Base-by-base conservation (phyloP, 2,888 invertebrate species). In the Melinaea menophilus region DNA sequence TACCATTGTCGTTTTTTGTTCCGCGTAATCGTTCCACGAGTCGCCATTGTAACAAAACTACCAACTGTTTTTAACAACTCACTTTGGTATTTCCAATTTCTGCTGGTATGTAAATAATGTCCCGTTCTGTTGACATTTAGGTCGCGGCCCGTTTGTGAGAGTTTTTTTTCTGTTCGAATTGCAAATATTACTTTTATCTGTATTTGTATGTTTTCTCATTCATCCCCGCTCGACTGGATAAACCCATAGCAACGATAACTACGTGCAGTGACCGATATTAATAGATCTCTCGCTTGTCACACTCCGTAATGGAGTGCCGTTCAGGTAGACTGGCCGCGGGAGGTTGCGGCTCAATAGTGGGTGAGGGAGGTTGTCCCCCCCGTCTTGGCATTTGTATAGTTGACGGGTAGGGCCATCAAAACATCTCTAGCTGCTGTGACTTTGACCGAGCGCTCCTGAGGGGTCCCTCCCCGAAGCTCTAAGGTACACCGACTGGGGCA, bases 401-500 rank as follows among this genome's bases (percentile, higher is more conserved):
- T 58, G 64, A 58, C 54, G 57, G 57, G 60, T 61, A 51, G 51
- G 61, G 61, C 60, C 64, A 61, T 63, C 63, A 64, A 67, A 66
- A 68, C 75, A 74, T 73, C 77, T 73, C 77, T 74, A 66, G 65
- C 70, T 73, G 73, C 72, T 79, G 72, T 75, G 76, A 77, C 77
- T 79, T 77, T 74, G 74, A 76, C 76, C 76, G 74, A 74, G 73
- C 73, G 76, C 73, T 75, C 72, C 73, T 79, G 83, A 80, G 76
- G 77, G 71, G 77, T 77, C 80, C 79, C 73, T 77, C 75, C 80
- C 77, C 68, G 73, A 66, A 73, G 72, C 69, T 72, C 73, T 72
- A 71, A 72, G 71, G 71, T 71, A 70, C 74, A 75, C 75, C 78
- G 79, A 79, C 75, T 79, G 82, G 78, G 80, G 81, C 82, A 80